Conservation (phyloP, 2,888 invertebrate species). For the Latrodectus hesperus region DNA sequence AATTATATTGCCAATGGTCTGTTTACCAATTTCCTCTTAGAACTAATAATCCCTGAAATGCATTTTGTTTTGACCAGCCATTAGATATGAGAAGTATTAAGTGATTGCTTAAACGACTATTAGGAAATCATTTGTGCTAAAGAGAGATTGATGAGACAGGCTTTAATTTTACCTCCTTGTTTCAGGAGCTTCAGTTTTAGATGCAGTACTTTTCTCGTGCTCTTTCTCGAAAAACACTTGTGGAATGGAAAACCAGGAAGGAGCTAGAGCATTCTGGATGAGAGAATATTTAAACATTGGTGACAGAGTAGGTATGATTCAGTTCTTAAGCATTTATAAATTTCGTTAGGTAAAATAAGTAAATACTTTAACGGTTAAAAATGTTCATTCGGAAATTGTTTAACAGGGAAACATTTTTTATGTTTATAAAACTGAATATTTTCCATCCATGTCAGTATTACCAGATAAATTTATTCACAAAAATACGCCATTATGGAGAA, state of each 20-base stretch:
- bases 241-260: conserved; percentile 42
- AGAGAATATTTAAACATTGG: conserved; percentile 25
- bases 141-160: background rate
- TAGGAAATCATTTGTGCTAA: background rate
- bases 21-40: too few species aligned
- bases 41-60: too few species aligned
- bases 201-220: conserved; percentile 17
- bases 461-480: too few species aligned
- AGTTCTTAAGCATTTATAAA: background rate
- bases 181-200: conserved; percentile 10
- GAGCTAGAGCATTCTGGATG: conserved; percentile 21
- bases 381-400: too few species aligned
- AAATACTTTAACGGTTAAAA: too few species aligned
- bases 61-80: too few species aligned
- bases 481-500: too few species aligned
- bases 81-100: too few species aligned
- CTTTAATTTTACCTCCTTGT: background rate
- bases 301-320: conserved; percentile 23
- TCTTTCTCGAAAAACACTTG: conserved; percentile 14
- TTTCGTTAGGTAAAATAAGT: background rate
- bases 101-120: too few species aligned
- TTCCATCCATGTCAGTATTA: too few species aligned
- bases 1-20: background rate
- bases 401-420: too few species aligned
- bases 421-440: too few species aligned